Base-by-base conservation (phyloP, 2,888 invertebrate genomes). In the Tiliacea citrago region DNA sequence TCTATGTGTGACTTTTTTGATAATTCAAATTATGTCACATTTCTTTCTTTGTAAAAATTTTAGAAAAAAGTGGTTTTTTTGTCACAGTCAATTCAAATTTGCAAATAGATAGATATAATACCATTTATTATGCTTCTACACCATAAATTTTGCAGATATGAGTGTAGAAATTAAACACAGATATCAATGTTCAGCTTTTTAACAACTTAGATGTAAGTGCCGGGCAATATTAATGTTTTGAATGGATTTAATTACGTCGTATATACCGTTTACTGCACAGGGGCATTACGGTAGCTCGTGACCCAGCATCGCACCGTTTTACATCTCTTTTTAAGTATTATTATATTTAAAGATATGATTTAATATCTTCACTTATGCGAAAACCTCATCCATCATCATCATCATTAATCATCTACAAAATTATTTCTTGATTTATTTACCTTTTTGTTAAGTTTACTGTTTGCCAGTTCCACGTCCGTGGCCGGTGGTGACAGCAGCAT, bases 401-500 rank as follows among this genome's bases (percentile, higher is more conserved):
- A n/a, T 51, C 21, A n/a, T 13, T 24, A 7, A 55, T 24, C 18
- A 18, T 29, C 57, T 57, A 18, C 35, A 35, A n/a, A n/a, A n/a
- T n/a, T 18, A 1, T 57, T 9, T 18, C 18, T 58, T 58, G 18
- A 18, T 35, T 58, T 29, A 57, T 57, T 29, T 18, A 18, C 10
- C 18, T 58, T 58, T 35, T 35, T 58, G 58, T 9, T 29, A 9
- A 35, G 18, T 18, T 58, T 18, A 9, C 29, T 35, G 6, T 35
- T 66, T 66, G n/a, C 6, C 35, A 24, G 73, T 63, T 39, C n/a
- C 45, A n/a, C 12, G 9, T 13, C 13, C 9, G n/a, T 29, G 53
- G 66, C 75, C 49, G 77, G 66, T 76, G 77, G 13, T 51, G 77
- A 45, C 80, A 79, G 80, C 79, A 79, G 79, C 80, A 68, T 58